Conservation (phyloP, 2,113 vertebrate species). For the Scomber colias region DNA sequence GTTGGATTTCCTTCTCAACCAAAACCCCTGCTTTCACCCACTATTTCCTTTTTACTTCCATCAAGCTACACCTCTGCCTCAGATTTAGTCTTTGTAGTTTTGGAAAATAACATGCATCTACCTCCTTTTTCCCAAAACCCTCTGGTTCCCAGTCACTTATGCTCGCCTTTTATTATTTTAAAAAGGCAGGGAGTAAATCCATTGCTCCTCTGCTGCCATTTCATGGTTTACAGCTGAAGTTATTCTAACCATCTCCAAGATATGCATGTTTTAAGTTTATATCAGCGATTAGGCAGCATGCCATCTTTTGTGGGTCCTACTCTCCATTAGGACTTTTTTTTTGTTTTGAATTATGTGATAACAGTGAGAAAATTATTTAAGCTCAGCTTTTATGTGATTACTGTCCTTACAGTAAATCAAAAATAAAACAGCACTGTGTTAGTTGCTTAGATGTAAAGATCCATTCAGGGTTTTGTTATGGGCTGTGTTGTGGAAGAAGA, state of each 20-base stretch:
- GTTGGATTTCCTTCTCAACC: constrained; percentile 23
- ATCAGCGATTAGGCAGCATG: constrained; percentile 19
- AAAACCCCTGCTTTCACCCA: constrained; percentile 5
- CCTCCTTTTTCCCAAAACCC: constrained; percentile 39
- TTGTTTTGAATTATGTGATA: constrained; percentile 35
- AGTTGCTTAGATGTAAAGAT: constrained; percentile 1
- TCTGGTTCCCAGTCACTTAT: constrained; percentile 11
- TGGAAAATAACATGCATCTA: constrained; percentile 46
- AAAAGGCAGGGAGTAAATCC: constrained; percentile 9
- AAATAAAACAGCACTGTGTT: constrained; percentile 5
- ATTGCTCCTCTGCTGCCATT: constrained; percentile 17
- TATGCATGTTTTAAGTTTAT: constrained; percentile 48
- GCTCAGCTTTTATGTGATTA: constrained; percentile 14
- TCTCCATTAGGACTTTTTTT: constrained; percentile 7
- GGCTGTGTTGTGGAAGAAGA: constrained; percentile 16
- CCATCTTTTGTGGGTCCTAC: constrained; percentile 16
- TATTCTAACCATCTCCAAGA: constrained; percentile 19
- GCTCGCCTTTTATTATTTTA: constrained; percentile 18
- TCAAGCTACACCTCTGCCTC: constrained; percentile 38
- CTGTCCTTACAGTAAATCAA: constrained; percentile 24
- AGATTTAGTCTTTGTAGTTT: constrained; percentile 36
- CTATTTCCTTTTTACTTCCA: constrained; percentile 16
- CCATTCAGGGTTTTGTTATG: constrained; percentile 37
- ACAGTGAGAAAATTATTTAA: constrained; percentile 5
- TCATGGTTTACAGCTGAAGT: constrained; percentile 19